Base-by-base conservation (phyloP, 2,113 vertebrate species). In the Amblyornis subalaris region DNA sequence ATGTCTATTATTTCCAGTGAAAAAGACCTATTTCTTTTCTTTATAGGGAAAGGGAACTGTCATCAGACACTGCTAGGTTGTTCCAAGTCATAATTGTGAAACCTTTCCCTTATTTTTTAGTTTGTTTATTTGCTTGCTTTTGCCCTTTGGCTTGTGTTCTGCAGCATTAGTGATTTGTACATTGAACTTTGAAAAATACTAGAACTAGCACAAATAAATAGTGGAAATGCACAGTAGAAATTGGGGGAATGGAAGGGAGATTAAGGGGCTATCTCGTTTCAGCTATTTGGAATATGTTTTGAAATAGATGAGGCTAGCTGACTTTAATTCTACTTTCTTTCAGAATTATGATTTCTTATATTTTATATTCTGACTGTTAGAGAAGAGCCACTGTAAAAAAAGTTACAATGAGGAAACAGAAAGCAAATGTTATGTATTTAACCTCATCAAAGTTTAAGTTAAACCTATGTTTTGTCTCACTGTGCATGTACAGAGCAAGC, bases 41-140 rank as follows among this genome's bases (percentile, higher is more conserved):
- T 86, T 54, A 14, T 28, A 53, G 10, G 8, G 6, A 74, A 80
- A 80, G 3, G 4, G 31, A 48, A 7, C 6, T 54, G 3, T 69
- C 28, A 54, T 38, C 35, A 79, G 7, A 33, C 1, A 20, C 12
- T 20, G 5, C 0, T 1, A 44, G 18, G 3, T 9, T 67, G 12
- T 51, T 62, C 10, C 10, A 67, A 57, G 7, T 47, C 3, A 31
- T 57, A 53, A 57, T 42, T 61, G 12, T 23, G 19, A 78, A 86
- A 57, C 1, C 3, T 73, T 19, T 29, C 6, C 6, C 20, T 38
- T 28, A 28, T 24, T 87, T 45, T 38, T 31, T 11, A 61, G 11
- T 31, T 55, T 73, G 1, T 33, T 48, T 79, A 9, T 12, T 67
- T 36, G 3, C 10, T 75, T 75, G 2, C 3, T 57, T 76, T 88